These are phyloP conservation scores for Umimayanthus kanabou DNA, from an alignment of 92 coral and sea anemone genomes.

Conservation along the genomic window DNA sequence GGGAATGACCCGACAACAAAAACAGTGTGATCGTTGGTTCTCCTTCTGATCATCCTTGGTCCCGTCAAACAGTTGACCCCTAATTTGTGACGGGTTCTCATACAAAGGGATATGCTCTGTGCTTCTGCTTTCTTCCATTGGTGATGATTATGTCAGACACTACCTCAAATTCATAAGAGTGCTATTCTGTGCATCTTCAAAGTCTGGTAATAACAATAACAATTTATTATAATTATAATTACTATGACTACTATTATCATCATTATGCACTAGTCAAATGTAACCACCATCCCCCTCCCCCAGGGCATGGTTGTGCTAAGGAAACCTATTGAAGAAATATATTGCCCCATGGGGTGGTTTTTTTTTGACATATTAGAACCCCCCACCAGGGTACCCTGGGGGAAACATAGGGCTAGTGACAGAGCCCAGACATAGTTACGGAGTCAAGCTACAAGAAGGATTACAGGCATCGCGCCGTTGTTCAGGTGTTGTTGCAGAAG, in stretches of 20 bases:
- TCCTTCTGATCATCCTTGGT: not conserved
- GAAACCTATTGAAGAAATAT: no score
- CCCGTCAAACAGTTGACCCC: slow-evolving; percentile 1
- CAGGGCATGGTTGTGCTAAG: no score
- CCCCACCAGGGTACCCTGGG: no score
- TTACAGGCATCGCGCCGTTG: no score
- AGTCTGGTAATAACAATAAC: no score
- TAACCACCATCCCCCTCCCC: no score
- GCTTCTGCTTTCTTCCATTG: slow-evolving; percentile 16
- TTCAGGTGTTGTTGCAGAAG: no score
- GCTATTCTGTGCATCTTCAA: not conserved
- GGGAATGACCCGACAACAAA: slow-evolving; percentile 48
- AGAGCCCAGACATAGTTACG: no score
- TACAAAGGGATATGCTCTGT: slow-evolving; percentile 26
- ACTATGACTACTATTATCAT: not conserved
- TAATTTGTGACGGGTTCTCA: not conserved
- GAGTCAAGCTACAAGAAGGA: no score
- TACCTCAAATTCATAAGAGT: not conserved
- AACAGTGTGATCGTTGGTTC: not conserved
- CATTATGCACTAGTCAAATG: not conserved
- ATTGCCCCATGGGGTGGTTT: no score
- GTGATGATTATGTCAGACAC: not conserved
- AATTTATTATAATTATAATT: not conserved
- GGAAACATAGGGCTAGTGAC: no score
- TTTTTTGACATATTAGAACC: no score